Evolutionary conservation across 2,113 vertebrate genomes (phyloP).

Genomic region (Coturnix japonica): DNA sequence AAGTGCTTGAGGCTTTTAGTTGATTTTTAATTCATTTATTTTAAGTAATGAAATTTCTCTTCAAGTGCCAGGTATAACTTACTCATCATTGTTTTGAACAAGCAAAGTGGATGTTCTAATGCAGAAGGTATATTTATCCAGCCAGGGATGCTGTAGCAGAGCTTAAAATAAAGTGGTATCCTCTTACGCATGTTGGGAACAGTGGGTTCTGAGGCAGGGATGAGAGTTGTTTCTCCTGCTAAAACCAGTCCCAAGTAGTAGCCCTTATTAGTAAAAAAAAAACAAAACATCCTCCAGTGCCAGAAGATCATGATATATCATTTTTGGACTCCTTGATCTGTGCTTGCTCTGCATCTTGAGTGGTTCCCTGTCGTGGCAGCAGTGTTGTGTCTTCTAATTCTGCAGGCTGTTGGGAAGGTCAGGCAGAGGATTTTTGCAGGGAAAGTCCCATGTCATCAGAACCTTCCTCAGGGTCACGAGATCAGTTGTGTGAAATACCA

Average conservation of each 20-base stretch:
- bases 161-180: constrained; percentile 73
- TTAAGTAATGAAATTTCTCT: neutral
- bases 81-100: neutral
- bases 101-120: neutral
- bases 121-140: neutral
- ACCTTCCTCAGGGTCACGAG: neutral
- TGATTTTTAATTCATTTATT: neutral
- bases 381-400: neutral
- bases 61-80: neutral
- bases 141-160: neutral
- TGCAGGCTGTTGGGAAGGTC: neutral
- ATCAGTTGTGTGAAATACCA: neutral
- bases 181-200: neutral
- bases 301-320: neutral
- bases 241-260: neutral
- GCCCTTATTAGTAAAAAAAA: neutral
- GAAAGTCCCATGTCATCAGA: neutral
- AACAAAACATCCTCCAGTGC: neutral
- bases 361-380: neutral
- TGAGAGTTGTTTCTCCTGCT: neutral
- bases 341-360: neutral
- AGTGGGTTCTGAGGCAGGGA: neutral
- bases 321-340: neutral
- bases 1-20: neutral
- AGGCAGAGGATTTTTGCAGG: neutral